Base-by-base conservation (phyloP, 2,888 invertebrate genomes). In the Rhodophaea formosa region DNA sequence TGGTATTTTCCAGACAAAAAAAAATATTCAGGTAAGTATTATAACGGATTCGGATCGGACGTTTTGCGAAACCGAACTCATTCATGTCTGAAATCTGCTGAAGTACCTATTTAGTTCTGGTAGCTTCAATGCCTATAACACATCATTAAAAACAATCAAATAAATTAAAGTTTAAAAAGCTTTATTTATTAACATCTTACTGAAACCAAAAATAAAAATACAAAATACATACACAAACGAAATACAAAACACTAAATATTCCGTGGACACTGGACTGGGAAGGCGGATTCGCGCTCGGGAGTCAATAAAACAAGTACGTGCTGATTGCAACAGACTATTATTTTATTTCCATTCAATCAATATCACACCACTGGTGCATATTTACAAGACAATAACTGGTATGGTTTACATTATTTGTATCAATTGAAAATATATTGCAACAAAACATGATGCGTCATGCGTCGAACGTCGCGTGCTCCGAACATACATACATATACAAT, bases 331-430 rank as follows among this genome's bases (percentile, higher is more conserved):
- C 84, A 81, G 82, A 86, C 88, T 88, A 89, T 86, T 85, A 78
- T 85, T 83, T 88, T 84, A 89, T 88, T 89, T 80, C 78, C 81
- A 87, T 84, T 85, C 81, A 86, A 86, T 85, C 81, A 76, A 78
- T 74, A 80, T 79, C 76, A 84, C 88, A 88, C 86, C 85, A 75
- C 75, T 65, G 85, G 88, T 88, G 86, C 74, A 84, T 91, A 90
- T 91, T 87, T 91, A 91, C 91, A 90, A 86, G 82, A 80, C 69
- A 72, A 78, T 75, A 76, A 63, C 72, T 68, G 70, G 80, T 97
- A 61, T 46, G 55, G 56, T 58, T 63, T 32, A 62, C 61, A 59
- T 68, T 66, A 70, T 65, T 62, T 56, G 67, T 64, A 75, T 71
- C 71, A 59, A 65, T n/a, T n/a, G n/a, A 67, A 68, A 65, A 66